Conservation (phyloP, 2,888 invertebrate genomes). For the Psylliodes chrysocephalus region DNA sequence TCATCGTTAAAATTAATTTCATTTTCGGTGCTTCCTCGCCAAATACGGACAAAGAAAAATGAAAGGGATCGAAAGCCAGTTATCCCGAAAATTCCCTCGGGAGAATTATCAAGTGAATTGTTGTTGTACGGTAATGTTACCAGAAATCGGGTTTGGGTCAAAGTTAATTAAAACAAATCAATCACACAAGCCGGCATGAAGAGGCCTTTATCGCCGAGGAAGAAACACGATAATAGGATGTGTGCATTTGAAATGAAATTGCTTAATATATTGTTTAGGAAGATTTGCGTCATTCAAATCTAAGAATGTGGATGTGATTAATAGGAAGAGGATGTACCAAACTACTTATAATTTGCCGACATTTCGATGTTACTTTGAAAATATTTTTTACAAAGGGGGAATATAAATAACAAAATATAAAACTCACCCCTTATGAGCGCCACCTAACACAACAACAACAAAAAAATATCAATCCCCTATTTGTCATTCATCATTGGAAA, state of each 20-base stretch:
- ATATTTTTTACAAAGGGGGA: no score
- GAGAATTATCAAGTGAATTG: constrained; percentile 26
- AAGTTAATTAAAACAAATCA: constrained; percentile 48
- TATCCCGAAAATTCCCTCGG: constrained; percentile 27
- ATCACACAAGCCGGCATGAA: constrained; percentile 32
- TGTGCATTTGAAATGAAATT: constrained; percentile 8
- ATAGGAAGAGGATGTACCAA: no score
- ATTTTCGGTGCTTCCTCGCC: constrained; percentile 26
- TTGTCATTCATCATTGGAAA: no score
- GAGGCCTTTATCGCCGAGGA: constrained; percentile 36
- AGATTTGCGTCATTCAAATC: no score
- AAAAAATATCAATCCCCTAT: no score
- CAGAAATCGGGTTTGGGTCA: constrained; percentile 28
- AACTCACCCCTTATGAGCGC: no score
- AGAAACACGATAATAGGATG: constrained; percentile 8
- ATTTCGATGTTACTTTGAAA: no score
- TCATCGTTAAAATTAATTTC: constrained; percentile 26
- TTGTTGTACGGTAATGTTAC: constrained; percentile 29
- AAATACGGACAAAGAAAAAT: constrained; percentile 31
- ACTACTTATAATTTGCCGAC: no score
- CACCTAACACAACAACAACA: no score
- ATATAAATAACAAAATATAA: no score
- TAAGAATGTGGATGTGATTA: no score
- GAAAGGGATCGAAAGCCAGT: constrained; percentile 24
- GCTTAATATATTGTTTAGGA: no score